These are phyloP conservation scores for Microcebus murinus DNA, from an alignment of 2,113 vertebrate species.

Conservation along the genomic window DNA sequence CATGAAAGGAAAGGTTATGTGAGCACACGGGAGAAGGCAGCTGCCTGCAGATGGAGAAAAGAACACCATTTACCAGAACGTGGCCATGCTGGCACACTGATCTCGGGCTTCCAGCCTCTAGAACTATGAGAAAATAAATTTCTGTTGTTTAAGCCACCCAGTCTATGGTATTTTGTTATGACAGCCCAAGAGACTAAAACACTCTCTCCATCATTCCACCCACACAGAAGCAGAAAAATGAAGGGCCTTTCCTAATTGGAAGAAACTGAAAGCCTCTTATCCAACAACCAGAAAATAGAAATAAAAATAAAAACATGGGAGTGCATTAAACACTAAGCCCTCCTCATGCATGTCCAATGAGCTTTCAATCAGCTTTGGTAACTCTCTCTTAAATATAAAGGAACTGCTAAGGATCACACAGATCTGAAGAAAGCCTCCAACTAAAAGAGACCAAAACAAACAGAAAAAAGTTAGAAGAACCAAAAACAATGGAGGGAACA, in stretches of 20 bases:
- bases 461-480: neutral
- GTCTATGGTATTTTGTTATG: neutral
- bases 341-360: constrained; percentile 5
- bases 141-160: neutral
- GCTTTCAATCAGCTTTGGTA: constrained; percentile 1
- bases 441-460: constrained; percentile 34
- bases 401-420: neutral
- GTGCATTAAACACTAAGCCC: constrained; percentile 43
- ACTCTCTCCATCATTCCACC: neutral
- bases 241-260: neutral
- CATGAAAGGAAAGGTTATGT: neutral
- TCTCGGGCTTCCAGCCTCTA: neutral
- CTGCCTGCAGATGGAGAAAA: neutral
- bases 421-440: constrained; percentile 39
- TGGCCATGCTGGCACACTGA: neutral
- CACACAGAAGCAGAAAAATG: neutral
- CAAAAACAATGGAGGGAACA: constrained; percentile 20
- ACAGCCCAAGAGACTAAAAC: neutral
- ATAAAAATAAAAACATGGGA: neutral
- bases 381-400: constrained; percentile 25
- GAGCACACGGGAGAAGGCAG: neutral
- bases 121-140: neutral
- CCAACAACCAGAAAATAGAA: constrained; percentile 12
- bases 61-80: neutral
- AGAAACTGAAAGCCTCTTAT: constrained; percentile 45